Evolutionary conservation across 2,113 vertebrate genomes (phyloP), one percentile per base, ranked within the genome.

Genomic region (Cyrtonyx montezumae): DNA sequence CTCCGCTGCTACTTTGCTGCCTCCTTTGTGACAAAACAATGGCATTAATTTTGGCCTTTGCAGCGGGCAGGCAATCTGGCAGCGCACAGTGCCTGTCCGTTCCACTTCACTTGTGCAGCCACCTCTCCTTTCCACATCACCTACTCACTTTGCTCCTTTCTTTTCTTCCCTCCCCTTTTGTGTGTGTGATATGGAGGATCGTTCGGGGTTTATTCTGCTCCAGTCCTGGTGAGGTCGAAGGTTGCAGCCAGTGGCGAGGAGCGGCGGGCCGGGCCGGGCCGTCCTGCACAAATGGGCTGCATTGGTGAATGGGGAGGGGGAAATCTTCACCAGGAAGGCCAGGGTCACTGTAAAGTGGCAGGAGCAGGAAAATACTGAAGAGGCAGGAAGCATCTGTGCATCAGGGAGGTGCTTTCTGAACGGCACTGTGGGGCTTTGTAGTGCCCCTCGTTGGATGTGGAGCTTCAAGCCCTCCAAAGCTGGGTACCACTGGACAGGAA

Each of bases 1-100:
- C 96, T 98, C 94, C 88, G 96, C 97, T 98, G 98, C 98, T 98
- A 97, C 97, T 98, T 98, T 97, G 96, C 97, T 95, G 97, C 97
- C 95, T 82, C 97, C 97, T 98, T 98, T 98, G 98, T 98, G 97
- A 95, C 93, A 91, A 96, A 93, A 98, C 98, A 98, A 98, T 98
- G 97, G 98, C 97, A 97, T 98, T 98, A 98, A 98, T 98, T 98
- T 97, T 98, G 97, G 97, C 98, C 97, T 98, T 91, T 97, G 98
- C 98, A 96, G 91, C 91, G 8, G 37, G n/a, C 59, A 59, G 85
- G 93, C 93, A 79, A 55, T 81, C 92, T 92, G 90, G 95, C 97
- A 92, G 16, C 8, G 40, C 97, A 97, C 98, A 98, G 98, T 82
- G 95, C 97, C 97, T 98, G 96, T 98, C 98, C 96, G 97, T 98